Evolutionary conservation across 2,888 invertebrate genomes (phyloP), one percentile per base, ranked within the genome.

Genomic region (Dolomedes plantarius): DNA sequence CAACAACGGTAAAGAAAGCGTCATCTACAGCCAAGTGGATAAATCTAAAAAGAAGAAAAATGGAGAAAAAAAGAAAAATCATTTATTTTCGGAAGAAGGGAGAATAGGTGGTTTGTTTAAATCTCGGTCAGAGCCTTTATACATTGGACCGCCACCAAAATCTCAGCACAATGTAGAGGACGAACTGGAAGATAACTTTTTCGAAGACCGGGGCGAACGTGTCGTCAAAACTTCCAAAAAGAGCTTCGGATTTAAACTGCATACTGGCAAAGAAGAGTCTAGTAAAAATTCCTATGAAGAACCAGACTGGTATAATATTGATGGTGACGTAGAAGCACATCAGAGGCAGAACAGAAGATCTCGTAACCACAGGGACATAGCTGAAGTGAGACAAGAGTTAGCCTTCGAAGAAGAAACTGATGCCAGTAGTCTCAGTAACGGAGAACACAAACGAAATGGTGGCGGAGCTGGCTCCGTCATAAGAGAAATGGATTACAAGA

Each of bases 21-120:
- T 77, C 2, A 88, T 89, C 32, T 89, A 89, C 65, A 89, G 89
- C 65, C 88, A 89, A 81, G 77, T 89, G 9, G 89, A 89, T 36
- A 89, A 89, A 82, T 80, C 75, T 3, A 88, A 88, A 69, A 88
- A 88, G 71, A 86, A 88, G 39, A 85, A 81, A 16, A 76, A 62
- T 65, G 29, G 41, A 2, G 74, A 83, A n/a, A 75, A 65, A 39
- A 81, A 72, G 23, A 81, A 81, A 36, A 76, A 67, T 46, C 31
- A 68, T 62, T 13, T 83, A 16, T 83, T 83, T 31, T 68, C 75
- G 5, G 81, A 87, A 68, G 68, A 81, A 13, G 73, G 77, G 11
- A 56, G 31, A 28, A 65, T 78, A 11, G 77, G 77, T 2, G 56
- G 73, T 0, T 29, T 87, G 1, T 87, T 81, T 29, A 82, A 87